Conservation (phyloP, 2,888 invertebrate genomes). For the Drosophila dives region DNA sequence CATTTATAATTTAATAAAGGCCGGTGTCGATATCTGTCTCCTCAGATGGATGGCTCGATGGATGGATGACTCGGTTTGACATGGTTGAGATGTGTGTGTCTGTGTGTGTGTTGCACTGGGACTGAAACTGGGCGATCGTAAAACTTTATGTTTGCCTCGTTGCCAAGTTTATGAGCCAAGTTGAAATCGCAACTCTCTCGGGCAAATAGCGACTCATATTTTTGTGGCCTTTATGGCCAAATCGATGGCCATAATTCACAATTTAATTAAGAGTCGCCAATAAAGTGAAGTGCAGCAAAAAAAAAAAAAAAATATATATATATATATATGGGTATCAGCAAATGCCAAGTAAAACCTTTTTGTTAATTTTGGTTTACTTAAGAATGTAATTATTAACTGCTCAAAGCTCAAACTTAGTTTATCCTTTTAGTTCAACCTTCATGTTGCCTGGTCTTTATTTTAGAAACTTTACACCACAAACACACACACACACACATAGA, state of each 20-base stretch:
- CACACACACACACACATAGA: conserved; percentile 13
- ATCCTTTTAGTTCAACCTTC: conserved; percentile 18
- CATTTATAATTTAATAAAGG: conserved; percentile 82
- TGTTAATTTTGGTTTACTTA: neutral
- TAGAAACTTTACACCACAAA: conserved; percentile 26
- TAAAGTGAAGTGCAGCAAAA: conserved; percentile 46
- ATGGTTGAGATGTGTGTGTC: conserved; percentile 19
- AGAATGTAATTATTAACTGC: conserved; percentile 5
- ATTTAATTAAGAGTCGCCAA: conserved; percentile 80
- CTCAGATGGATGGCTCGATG: conserved; percentile 27
- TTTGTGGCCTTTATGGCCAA: conserved; percentile 78
- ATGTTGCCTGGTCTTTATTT: conserved; percentile 6
- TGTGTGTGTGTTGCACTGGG: conserved; percentile 22
- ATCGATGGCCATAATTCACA: conserved; percentile 81
- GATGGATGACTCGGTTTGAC: neutral
- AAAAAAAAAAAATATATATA: too few relatives aligned
- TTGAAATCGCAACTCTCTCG: conserved; percentile 37
- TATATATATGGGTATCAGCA: too few relatives aligned
- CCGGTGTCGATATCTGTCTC: conserved; percentile 57
- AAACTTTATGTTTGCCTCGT: conserved; percentile 73
- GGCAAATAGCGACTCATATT: conserved; percentile 65
- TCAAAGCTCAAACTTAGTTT: conserved; percentile 2
- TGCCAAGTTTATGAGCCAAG: conserved; percentile 66
- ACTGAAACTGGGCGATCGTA: conserved; percentile 52
- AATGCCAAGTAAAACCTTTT: too few relatives aligned